A percentile compares a stretch with the other conserved stretches of the same genome.
Conservation (phyloP, 1,140 invertebrate genomes). For the Hylaeus anthracinus region DNA sequence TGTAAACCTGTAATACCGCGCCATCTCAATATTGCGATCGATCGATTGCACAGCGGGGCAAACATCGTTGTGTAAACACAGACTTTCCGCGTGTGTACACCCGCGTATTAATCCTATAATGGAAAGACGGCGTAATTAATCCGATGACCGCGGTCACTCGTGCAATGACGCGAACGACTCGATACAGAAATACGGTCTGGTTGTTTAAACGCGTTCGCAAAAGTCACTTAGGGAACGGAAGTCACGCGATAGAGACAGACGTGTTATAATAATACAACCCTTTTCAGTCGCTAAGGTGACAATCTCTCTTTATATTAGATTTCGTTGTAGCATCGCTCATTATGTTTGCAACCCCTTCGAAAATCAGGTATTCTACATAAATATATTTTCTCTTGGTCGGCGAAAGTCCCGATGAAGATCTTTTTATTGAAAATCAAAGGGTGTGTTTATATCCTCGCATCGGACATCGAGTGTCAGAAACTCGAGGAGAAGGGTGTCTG, state of each 20-base stretch:
- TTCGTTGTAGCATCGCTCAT: too few species aligned
- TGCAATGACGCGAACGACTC: neutral
- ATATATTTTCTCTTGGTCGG: too few species aligned
- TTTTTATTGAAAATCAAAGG: neutral
- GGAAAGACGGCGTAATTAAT: conserved; percentile 48
- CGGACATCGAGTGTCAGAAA: conserved; percentile 14
- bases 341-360: too few species aligned
- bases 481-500: neutral
- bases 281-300: too few species aligned
- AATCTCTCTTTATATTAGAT: too few species aligned
- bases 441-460: neutral
- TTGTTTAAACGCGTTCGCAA: neutral
- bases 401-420: neutral
- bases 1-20: conserved; percentile 38
- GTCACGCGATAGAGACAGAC: too few species aligned
- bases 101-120: conserved; percentile 42
- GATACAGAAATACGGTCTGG: neutral
- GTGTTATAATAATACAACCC: too few species aligned
- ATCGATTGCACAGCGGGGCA: conserved; percentile 40
- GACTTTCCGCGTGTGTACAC: conserved; percentile 31
- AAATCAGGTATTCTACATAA: too few species aligned
- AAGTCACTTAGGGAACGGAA: neutral
- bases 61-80: conserved; percentile 39
- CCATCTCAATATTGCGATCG: conserved; percentile 45
- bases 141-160: conserved; percentile 23